A percentile compares a stretch with the other conserved stretches of the same genome.
Evolutionary conservation across 2,797 vertebrate species (phyloP).

Genomic region (Sitta carolinensis): DNA sequence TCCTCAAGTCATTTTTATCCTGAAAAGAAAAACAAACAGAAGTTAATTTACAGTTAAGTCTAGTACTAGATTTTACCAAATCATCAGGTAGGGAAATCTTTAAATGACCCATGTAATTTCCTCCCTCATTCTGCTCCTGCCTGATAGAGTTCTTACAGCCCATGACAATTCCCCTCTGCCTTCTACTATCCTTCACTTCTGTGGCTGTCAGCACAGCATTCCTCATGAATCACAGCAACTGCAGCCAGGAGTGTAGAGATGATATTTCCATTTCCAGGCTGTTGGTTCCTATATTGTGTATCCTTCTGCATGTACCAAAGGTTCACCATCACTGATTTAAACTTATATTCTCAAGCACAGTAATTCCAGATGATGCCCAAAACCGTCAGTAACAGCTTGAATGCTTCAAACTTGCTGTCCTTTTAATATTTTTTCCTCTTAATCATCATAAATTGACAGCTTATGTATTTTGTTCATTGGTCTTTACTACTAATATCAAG

Average conservation of each 20-base stretch:
- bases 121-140: neutral
- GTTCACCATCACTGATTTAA: neutral
- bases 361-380: neutral
- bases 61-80: neutral
- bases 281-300: neutral
- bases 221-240: neutral
- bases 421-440: neutral
- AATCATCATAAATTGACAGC: neutral
- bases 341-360: neutral
- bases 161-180: neutral
- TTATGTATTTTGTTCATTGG: neutral
- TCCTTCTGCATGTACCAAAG: neutral
- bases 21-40: constrained; percentile 57
- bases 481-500: neutral
- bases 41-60: neutral
- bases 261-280: neutral
- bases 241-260: neutral
- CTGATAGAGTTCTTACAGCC: neutral
- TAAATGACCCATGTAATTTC: neutral
- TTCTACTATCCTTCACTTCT: neutral
- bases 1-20: constrained; percentile 84
- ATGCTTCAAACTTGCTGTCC: neutral
- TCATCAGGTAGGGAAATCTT: neutral
- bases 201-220: neutral
- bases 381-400: neutral